These are phyloP conservation scores for Gila orcuttii DNA, from an alignment of 2,113 vertebrate species.

Conservation along the genomic window DNA sequence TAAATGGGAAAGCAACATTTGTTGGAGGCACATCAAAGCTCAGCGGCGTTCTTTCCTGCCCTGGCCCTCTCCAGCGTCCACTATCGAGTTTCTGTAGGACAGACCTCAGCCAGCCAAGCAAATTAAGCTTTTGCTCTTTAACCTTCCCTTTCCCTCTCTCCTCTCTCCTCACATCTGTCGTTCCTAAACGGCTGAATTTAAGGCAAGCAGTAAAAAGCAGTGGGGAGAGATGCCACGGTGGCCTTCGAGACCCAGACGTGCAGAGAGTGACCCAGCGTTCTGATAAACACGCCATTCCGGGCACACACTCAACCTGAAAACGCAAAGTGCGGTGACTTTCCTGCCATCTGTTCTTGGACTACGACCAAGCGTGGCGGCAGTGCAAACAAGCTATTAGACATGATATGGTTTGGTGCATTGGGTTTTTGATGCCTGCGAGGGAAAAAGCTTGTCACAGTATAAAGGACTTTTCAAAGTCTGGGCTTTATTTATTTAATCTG, in stretches of 20 bases:
- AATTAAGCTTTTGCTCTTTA: constrained; percentile 43
- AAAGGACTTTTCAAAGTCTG: constrained; percentile 13
- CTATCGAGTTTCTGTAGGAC: constrained; percentile 41
- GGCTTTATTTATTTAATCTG: constrained; percentile 19
- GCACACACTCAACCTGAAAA: constrained; percentile 42
- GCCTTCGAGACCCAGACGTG: constrained; percentile 10
- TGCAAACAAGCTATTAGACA: constrained; percentile 41
- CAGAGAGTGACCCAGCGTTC: constrained; percentile 10
- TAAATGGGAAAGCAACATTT: constrained; percentile 23
- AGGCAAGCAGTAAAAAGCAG: constrained; percentile 11
- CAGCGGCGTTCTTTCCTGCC: not conserved
- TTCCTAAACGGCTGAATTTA: constrained; percentile 11
- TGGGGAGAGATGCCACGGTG: constrained; percentile 4
- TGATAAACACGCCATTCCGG: constrained; percentile 10
- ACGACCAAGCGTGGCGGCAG: not conserved
- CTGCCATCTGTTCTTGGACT: constrained; percentile 44
- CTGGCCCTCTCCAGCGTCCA: constrained; percentile 23
- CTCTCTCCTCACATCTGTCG: constrained; percentile 34
- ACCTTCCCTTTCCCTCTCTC: constrained; percentile 20
- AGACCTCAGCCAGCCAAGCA: constrained; percentile 14
- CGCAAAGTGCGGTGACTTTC: constrained; percentile 40
- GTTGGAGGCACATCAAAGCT: constrained; percentile 47
- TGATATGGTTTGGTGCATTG: constrained; percentile 23
- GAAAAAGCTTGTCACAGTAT: constrained; percentile 20
- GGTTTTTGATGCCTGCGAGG: constrained; percentile 21